These are phyloP conservation scores for Lasioglossum baleicum DNA, from an alignment of 1,140 invertebrate genomes.

Conservation along the genomic window DNA sequence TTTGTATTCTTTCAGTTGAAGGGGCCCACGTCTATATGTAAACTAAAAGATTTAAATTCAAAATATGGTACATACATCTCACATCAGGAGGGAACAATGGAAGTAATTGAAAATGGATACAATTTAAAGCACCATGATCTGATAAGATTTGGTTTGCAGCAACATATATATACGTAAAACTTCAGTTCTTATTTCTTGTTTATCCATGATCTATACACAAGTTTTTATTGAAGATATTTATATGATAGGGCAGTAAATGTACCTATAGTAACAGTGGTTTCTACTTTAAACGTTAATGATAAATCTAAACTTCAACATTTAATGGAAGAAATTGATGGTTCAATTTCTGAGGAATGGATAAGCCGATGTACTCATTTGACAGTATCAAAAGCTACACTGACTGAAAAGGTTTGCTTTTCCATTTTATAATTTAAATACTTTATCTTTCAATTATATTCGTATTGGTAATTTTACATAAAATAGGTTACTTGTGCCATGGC, in stretches of 20 bases:
- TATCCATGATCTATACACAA: no score
- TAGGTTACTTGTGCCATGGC: constrained; percentile 83
- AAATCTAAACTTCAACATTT: constrained; percentile 14
- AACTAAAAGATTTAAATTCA: constrained; percentile 51
- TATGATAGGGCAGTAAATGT: constrained; percentile 45
- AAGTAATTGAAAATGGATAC: constrained; percentile 31
- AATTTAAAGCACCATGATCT: constrained; percentile 41
- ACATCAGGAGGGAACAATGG: not conserved
- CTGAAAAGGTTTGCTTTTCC: constrained; percentile 85
- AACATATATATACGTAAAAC: constrained; percentile 55
- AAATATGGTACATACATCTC: constrained; percentile 57
- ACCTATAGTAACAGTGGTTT: constrained; percentile 41
- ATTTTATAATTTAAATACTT: no score
- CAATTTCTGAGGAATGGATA: constrained; percentile 30
- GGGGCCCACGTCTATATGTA: constrained; percentile 35
- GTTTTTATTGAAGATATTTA: not conserved
- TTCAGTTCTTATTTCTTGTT: not conserved
- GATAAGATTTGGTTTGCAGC: constrained; percentile 59
- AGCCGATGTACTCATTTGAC: constrained; percentile 80
- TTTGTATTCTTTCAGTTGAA: constrained; percentile 16
- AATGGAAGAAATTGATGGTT: constrained; percentile 42
- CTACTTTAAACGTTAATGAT: constrained; percentile 43
- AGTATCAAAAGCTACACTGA: constrained; percentile 84
- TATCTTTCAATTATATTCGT: not conserved
- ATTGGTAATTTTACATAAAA: no score